A percentile compares a stretch with the other conserved stretches of the same genome.
Conservation (phyloP, 1,140 invertebrate species). For the Onthophagus taurus region DNA sequence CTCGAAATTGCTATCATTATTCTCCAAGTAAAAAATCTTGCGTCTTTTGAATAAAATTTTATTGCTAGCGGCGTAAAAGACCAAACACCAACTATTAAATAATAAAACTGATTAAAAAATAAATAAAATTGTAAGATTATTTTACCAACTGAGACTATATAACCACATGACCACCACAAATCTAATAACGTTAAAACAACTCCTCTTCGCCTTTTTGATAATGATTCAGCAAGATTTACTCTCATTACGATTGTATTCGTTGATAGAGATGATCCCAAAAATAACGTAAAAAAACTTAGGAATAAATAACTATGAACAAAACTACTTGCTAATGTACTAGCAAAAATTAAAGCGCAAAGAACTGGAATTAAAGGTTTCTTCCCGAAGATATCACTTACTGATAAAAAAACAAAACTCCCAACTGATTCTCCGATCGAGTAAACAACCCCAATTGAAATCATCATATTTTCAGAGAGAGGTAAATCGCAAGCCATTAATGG, state of each 20-base stretch:
- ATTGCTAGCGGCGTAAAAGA: conserved; percentile 13
- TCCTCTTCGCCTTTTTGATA: conserved; percentile 20
- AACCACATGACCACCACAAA: conserved; percentile 22
- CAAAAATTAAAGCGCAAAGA: conserved; percentile 23
- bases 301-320: conserved; percentile 24
- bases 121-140: conserved; percentile 2
- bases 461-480: conserved; percentile 13
- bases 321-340: conserved; percentile 19
- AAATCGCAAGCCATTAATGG: conserved; percentile 24
- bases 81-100: conserved; percentile 14
- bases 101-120: neutral
- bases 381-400: conserved; percentile 24
- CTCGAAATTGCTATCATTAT: conserved; percentile 23
- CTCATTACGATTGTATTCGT: conserved; percentile 18
- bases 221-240: conserved; percentile 24
- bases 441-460: conserved; percentile 15
- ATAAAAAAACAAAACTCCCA: conserved; percentile 21
- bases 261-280: conserved; percentile 23
- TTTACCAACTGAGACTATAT: conserved; percentile 17
- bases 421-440: conserved; percentile 19
- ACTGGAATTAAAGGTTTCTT: conserved; percentile 23
- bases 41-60: conserved; percentile 9
- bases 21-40: conserved; percentile 24
- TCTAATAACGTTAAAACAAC: conserved; percentile 21
- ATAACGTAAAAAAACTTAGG: conserved; percentile 15